Conservation (phyloP, 2,888 invertebrate species). For the Helobdella robusta region DNA sequence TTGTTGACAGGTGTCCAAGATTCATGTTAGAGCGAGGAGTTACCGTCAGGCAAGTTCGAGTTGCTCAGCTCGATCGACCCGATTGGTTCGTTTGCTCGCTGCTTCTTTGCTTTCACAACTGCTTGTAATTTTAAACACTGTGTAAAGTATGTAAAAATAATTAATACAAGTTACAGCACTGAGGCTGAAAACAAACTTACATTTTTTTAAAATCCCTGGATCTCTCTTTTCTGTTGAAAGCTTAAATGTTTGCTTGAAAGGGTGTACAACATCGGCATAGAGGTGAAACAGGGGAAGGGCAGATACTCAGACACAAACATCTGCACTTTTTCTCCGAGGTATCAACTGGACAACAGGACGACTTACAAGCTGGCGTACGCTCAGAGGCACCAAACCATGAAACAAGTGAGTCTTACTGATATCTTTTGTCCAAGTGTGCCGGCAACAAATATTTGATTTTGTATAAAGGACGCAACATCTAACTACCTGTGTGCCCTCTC, state of each 20-base stretch:
- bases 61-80: slow-evolving; percentile 57
- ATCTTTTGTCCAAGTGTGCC: neutral
- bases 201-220: neutral
- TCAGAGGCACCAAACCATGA: slow-evolving; percentile 58
- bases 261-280: slow-evolving; percentile 76
- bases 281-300: slow-evolving; percentile 76
- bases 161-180: too few relatives aligned
- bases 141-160: too few relatives aligned
- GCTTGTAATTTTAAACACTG: too few relatives aligned
- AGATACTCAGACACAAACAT: slow-evolving; percentile 81
- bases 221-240: neutral
- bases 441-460: neutral
- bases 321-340: slow-evolving; percentile 82
- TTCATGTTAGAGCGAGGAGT: slow-evolving; percentile 75
- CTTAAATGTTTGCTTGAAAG: slow-evolving; percentile 41
- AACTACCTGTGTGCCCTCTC: slow-evolving; percentile 69
- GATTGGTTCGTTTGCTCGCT: slow-evolving; percentile 50
- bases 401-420: slow-evolving; percentile 20
- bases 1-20: slow-evolving; percentile 63
- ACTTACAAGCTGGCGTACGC: slow-evolving; percentile 69
- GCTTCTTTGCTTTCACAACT: slow-evolving; percentile 1
- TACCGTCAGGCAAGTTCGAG: slow-evolving; percentile 58
- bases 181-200: too few relatives aligned
- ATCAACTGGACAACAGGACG: slow-evolving; percentile 81
- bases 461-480: neutral